A percentile compares a stretch with the other conserved stretches of the same genome.
Conservation (phyloP, 2,797 vertebrate genomes). For the Pterois miles region DNA sequence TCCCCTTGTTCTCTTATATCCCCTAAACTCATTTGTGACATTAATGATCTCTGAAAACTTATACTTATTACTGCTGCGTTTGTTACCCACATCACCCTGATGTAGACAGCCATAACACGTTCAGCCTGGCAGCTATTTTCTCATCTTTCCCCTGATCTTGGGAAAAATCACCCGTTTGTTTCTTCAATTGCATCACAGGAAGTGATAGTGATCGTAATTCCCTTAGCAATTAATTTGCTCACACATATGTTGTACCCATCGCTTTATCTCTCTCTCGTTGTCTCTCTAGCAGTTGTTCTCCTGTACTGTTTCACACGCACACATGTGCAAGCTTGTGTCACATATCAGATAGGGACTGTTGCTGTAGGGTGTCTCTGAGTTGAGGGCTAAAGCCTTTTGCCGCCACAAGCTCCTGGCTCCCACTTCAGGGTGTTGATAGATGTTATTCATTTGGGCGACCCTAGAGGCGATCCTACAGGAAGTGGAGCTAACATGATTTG, state of each 20-base stretch:
- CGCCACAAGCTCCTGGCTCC: constrained; percentile 68
- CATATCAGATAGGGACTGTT: constrained; percentile 65
- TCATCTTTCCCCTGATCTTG: constrained; percentile 42
- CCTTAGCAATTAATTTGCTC: constrained; percentile 77
- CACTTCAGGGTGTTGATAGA: constrained; percentile 83
- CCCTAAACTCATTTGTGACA: constrained; percentile 31
- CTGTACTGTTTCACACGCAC: constrained; percentile 31
- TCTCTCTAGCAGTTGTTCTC: constrained; percentile 49
- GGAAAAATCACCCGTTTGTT: constrained; percentile 56
- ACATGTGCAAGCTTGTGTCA: constrained; percentile 41
- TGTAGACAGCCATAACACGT: constrained; percentile 29
- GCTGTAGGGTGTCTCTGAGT: constrained; percentile 66
- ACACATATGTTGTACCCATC: constrained; percentile 64
- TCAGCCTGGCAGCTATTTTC: constrained; percentile 45
- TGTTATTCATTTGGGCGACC: constrained; percentile 79
- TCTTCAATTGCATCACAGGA: constrained; percentile 67
- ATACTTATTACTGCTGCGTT: constrained; percentile 38
- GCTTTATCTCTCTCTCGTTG: constrained; percentile 59
- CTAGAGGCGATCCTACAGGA: constrained; percentile 75
- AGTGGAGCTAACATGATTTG: constrained; percentile 81
- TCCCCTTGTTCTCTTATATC: constrained; percentile 1
- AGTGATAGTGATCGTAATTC: constrained; percentile 75
- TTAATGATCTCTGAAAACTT: constrained; percentile 54
- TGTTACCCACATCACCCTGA: constrained; percentile 41
- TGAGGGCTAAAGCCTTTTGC: constrained; percentile 65